A percentile compares a stretch with the other conserved stretches of the same genome.
These are phyloP conservation scores for Hypomecis atomaria DNA, from an alignment of 2,888 invertebrate genomes.

Conservation along the genomic window DNA sequence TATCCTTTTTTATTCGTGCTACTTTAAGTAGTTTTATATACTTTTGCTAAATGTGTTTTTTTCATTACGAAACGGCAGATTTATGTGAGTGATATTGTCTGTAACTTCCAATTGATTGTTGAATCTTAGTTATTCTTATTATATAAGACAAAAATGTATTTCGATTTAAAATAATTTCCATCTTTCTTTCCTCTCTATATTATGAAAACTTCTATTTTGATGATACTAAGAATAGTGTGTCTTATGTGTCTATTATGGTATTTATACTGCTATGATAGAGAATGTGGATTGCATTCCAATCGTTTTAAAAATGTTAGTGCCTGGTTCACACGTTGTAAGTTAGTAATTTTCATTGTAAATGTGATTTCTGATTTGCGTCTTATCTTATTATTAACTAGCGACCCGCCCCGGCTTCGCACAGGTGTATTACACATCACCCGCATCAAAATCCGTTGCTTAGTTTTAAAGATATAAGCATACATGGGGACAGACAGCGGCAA, in stretches of 20 bases:
- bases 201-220: neutral
- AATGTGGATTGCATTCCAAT: constrained; percentile 13
- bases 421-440: too few species aligned
- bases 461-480: too few species aligned
- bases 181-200: neutral
- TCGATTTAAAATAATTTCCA: neutral
- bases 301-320: constrained; percentile 2
- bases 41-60: too few species aligned
- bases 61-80: neutral
- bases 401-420: too few species aligned
- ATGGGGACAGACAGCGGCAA: too few species aligned
- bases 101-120: constrained; percentile 9
- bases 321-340: neutral
- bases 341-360: neutral
- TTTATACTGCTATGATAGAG: neutral
- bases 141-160: constrained; percentile 1
- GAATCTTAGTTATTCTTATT: constrained; percentile 1
- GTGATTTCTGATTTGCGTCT: neutral
- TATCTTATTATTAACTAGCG: too few species aligned
- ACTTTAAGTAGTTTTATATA: too few species aligned
- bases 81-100: neutral
- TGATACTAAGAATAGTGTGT: constrained; percentile 11
- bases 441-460: too few species aligned
- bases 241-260: constrained; percentile 15
- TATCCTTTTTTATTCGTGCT: too few species aligned